Evolutionary conservation across 2,888 invertebrate species (phyloP).

Genomic region (Sinohyriopsis cumingii): DNA sequence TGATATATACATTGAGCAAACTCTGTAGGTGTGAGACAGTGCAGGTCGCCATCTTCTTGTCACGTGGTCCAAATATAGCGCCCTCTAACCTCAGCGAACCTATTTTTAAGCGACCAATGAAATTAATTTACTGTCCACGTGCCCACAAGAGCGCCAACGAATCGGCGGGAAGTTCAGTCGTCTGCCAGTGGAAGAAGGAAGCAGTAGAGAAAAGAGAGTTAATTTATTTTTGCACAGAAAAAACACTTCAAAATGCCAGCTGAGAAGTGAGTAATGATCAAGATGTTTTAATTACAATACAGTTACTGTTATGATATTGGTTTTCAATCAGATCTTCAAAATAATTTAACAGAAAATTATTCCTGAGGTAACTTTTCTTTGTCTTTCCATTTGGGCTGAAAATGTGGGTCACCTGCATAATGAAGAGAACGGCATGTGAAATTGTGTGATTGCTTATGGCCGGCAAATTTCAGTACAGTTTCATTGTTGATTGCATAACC

Average conservation of each 20-base stretch:
- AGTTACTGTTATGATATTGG: no score
- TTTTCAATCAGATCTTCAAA: no score
- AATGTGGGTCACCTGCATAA: slow-evolving; percentile 35
- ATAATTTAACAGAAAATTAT: no score
- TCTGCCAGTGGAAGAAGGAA: slow-evolving; percentile 35
- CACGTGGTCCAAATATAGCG: slow-evolving; percentile 28
- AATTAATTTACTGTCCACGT: no score
- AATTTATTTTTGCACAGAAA: slow-evolving; percentile 5
- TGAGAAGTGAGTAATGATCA: slow-evolving; percentile 56
- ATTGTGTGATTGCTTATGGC: no score
- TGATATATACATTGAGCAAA: no score
- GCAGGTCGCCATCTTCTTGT: slow-evolving; percentile 43
- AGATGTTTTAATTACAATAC: slow-evolving; percentile 2
- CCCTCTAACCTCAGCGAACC: background rate
- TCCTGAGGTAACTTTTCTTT: slow-evolving; percentile 5
- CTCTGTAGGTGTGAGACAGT: background rate
- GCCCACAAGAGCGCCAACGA: slow-evolving; percentile 10
- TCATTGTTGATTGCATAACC: no score
- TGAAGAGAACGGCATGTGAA: slow-evolving; percentile 8
- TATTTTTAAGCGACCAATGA: background rate
- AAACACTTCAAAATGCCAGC: slow-evolving; percentile 54
- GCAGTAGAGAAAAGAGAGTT: slow-evolving; percentile 11
- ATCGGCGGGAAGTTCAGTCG: slow-evolving; percentile 63
- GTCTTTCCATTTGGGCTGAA: slow-evolving; percentile 29
- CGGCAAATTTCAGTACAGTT: no score